These are phyloP conservation scores for Zophobas morio DNA, from an alignment of 1,140 invertebrate genomes.

Conservation along the genomic window DNA sequence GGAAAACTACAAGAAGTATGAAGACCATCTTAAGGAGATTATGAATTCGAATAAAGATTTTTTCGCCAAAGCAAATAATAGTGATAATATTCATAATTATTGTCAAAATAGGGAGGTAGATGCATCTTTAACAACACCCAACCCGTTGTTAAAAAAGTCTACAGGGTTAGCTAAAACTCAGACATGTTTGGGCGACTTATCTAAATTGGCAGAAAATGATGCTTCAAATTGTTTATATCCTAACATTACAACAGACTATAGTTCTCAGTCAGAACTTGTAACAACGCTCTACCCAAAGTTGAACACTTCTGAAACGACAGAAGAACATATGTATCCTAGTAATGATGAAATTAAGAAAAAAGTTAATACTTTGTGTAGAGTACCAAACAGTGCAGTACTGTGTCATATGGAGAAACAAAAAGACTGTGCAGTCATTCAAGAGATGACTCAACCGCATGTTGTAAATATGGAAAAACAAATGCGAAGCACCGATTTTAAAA, in stretches of 20 bases:
- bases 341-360: constrained; percentile 43
- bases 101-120: constrained; percentile 49
- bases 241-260: not conserved
- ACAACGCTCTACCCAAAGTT: not conserved
- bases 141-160: not conserved
- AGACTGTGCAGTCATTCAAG: not conserved
- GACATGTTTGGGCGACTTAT: constrained; percentile 24
- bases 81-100: constrained; percentile 34
- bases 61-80: not conserved
- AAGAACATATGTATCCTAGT: not conserved
- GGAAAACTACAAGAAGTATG: constrained; percentile 62
- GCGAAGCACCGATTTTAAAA: constrained; percentile 8
- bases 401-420: constrained; percentile 20
- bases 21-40: constrained; percentile 61
- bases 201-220: constrained; percentile 11
- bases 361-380: constrained; percentile 45
- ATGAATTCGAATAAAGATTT: constrained; percentile 37
- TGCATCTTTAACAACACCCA: constrained; percentile 3
- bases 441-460: not conserved
- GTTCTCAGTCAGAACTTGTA: not conserved
- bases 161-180: constrained; percentile 24
- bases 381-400: constrained; percentile 25
- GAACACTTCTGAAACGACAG: not conserved
- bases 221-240: not conserved
- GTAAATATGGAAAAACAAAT: constrained; percentile 47